These are phyloP conservation scores for Eupithecia pulchellata DNA, from an alignment of 2,888 invertebrate species.

Conservation along the genomic window DNA sequence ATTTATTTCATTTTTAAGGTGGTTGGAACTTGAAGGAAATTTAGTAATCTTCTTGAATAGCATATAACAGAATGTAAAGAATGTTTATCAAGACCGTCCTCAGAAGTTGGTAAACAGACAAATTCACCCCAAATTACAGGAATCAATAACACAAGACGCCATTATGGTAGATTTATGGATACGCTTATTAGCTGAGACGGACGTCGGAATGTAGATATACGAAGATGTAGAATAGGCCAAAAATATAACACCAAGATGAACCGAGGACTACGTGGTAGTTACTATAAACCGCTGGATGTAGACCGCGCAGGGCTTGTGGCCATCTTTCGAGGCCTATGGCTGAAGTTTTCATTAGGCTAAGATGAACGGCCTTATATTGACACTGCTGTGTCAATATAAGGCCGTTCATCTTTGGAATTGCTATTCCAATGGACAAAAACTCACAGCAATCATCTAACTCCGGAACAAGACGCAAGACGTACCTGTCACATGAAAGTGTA, in stretches of 20 bases:
- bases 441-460: not conserved
- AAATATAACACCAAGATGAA: not conserved
- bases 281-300: not conserved
- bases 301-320: not conserved
- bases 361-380: not conserved
- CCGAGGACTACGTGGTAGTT: not conserved
- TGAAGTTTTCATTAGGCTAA: not conserved
- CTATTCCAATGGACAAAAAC: too few species aligned
- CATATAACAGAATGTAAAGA: not conserved
- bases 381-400: too few species aligned
- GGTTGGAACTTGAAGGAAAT: too few species aligned
- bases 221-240: slow-evolving; percentile 33
- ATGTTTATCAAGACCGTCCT: not conserved
- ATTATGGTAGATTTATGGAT: slow-evolving; percentile 80
- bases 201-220: slow-evolving; percentile 55
- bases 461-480: not conserved
- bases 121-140: slow-evolving; percentile 60
- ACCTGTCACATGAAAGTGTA: not conserved
- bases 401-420: too few species aligned
- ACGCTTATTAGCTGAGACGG: slow-evolving; percentile 75
- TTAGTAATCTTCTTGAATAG: not conserved
- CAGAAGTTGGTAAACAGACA: slow-evolving; percentile 24
- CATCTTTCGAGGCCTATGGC: not conserved
- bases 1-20: too few species aligned
- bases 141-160: slow-evolving; percentile 77